Conservation (phyloP, 2,888 invertebrate genomes). For the Sthenelais limicola region DNA sequence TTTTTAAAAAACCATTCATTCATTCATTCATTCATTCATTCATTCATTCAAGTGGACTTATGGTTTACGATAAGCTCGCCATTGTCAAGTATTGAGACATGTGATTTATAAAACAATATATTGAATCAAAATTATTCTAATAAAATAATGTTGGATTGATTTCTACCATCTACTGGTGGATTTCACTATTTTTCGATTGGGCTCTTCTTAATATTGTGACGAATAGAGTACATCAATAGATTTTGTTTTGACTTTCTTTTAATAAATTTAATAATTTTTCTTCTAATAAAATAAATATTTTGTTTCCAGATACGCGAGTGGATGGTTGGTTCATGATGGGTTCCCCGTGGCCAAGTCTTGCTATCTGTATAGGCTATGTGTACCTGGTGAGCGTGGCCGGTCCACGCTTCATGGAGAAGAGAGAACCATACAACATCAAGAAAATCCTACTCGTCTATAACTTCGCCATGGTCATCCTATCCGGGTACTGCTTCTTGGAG, state of each 20-base stretch:
- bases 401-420: slow-evolving; percentile 89
- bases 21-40: no score
- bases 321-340: slow-evolving; percentile 92
- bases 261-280: no score
- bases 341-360: slow-evolving; percentile 88
- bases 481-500: slow-evolving; percentile 93
- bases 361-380: slow-evolving; percentile 87
- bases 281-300: no score
- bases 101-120: no score
- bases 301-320: slow-evolving; percentile 83
- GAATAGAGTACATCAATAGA: not conserved
- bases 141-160: not conserved
- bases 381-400: slow-evolving; percentile 84
- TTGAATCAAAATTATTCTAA: not conserved
- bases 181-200: not conserved
- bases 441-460: slow-evolving; percentile 88
- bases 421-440: slow-evolving; percentile 88
- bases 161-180: not conserved
- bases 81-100: no score
- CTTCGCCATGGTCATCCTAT: slow-evolving; percentile 89
- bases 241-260: not conserved
- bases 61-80: no score
- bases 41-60: no score
- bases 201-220: not conserved
- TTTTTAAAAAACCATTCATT: no score